These are phyloP conservation scores for Saturnia japonica DNA, from an alignment of 2,888 invertebrate genomes.

Conservation along the genomic window DNA sequence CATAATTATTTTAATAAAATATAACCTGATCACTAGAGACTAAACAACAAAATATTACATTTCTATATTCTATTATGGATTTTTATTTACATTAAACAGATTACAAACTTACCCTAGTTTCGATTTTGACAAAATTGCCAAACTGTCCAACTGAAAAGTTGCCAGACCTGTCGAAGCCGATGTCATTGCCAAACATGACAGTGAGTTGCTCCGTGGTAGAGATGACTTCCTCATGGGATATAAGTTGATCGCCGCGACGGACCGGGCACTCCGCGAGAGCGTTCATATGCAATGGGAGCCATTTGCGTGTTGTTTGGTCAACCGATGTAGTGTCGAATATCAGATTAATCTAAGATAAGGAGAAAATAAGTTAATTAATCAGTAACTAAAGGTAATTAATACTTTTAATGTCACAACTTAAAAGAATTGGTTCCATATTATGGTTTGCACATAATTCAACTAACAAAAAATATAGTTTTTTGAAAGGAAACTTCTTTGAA, in stretches of 20 bases:
- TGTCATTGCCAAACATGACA: constrained; percentile 80
- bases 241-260: constrained; percentile 75
- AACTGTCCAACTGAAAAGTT: constrained; percentile 88
- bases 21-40: too few species aligned
- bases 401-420: too few species aligned
- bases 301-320: constrained; percentile 83
- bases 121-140: constrained; percentile 84
- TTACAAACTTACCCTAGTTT: constrained; percentile 82
- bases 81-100: background rate
- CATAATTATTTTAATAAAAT: too few species aligned
- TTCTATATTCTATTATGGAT: too few species aligned
- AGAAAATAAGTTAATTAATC: background rate
- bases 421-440: too few species aligned
- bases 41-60: too few species aligned
- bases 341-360: constrained; percentile 83
- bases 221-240: constrained; percentile 89
- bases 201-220: constrained; percentile 89
- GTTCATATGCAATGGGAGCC: constrained; percentile 89
- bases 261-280: constrained; percentile 90
- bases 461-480: too few species aligned
- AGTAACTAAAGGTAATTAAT: too few species aligned
- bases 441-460: too few species aligned
- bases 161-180: constrained; percentile 83
- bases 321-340: constrained; percentile 86
- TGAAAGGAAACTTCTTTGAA: too few species aligned